These are phyloP conservation scores for Ephydatia muelleri DNA, from an alignment of 37 sponge, comb jelly and placozoan species.

Conservation along the genomic window DNA sequence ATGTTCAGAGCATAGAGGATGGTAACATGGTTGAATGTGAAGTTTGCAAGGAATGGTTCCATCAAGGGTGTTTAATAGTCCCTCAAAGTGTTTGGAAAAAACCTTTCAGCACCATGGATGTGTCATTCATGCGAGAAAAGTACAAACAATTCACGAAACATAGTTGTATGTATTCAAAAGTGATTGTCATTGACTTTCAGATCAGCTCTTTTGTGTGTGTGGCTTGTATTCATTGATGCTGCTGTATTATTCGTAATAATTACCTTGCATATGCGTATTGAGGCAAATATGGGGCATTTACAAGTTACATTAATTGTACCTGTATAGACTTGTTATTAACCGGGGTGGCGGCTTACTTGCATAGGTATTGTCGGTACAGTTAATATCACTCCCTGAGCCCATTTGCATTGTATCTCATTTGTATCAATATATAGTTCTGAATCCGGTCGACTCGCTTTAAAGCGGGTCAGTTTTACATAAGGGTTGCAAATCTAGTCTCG, in stretches of 20 bases:
- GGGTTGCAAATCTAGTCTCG: background rate
- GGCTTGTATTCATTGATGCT: background rate
- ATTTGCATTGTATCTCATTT: background rate
- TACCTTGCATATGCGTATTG: too few species aligned
- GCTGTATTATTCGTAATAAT: background rate
- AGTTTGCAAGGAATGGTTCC: background rate
- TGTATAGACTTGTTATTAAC: too few species aligned
- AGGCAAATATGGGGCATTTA: too few species aligned
- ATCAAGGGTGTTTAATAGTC: background rate
- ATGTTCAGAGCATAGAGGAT: background rate
- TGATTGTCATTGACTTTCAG: background rate
- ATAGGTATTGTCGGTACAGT: too few species aligned
- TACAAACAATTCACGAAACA: background rate
- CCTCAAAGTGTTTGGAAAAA: background rate
- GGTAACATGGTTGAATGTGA: background rate
- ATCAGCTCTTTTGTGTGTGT: background rate
- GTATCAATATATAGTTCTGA: background rate
- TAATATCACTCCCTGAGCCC: background rate
- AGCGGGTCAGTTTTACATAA: background rate
- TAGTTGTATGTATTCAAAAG: background rate
- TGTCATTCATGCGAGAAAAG: background rate
- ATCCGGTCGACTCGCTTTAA: background rate
- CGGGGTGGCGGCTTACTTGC: too few species aligned
- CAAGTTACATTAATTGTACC: too few species aligned
- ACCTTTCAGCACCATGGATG: background rate